Evolutionary conservation across 1,140 invertebrate genomes (phyloP), one percentile per base, ranked within the genome.

Genomic region (Lysiphlebus fabarum): DNA sequence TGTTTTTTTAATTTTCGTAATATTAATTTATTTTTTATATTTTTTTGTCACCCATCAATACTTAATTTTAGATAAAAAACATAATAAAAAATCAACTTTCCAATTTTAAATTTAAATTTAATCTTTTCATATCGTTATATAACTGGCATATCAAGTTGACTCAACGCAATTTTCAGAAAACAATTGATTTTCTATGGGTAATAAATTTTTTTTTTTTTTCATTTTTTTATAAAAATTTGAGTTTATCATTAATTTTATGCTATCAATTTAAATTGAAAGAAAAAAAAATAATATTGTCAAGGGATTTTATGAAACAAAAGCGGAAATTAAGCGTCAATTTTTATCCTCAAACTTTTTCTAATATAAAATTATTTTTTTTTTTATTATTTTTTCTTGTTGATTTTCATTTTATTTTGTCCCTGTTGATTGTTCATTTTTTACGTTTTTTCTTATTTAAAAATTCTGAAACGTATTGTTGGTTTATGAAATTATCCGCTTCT

Each of bases 401-500:
- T 56, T 43, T 54, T 53, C 53, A 36, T 65, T 62, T 34, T 63
- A 62, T 54, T 63, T 62, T 61, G 50, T 44, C 58, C 55, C 36
- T 44, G 17, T 40, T 47, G 56, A 57, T 57, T 49, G 53, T 59
- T 44, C 41, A 58, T 55, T 59, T 62, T 59, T 43, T 56, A 53
- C 41, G 33, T 56, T 63, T 63, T 43, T 43, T 47, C 42, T 50
- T 41, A 60, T 62, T 64, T 58, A 59, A 62, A 37, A 26, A 51
- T 51, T 53, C 17, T 34, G 38, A n/a, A 41, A 9, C 62, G 64
- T 65, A 67, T 69, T 70, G 64, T 68, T 70, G 65, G 65, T 65
- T 69, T 66, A 63, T 66, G 65, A 65, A 67, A 68, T 68, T 66
- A 70, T 63, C 63, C 54, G 62, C 58, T 62, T 65, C 63, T 65